These are phyloP conservation scores for Salvator merianae DNA, from an alignment of 2,113 vertebrate genomes.

Conservation along the genomic window DNA sequence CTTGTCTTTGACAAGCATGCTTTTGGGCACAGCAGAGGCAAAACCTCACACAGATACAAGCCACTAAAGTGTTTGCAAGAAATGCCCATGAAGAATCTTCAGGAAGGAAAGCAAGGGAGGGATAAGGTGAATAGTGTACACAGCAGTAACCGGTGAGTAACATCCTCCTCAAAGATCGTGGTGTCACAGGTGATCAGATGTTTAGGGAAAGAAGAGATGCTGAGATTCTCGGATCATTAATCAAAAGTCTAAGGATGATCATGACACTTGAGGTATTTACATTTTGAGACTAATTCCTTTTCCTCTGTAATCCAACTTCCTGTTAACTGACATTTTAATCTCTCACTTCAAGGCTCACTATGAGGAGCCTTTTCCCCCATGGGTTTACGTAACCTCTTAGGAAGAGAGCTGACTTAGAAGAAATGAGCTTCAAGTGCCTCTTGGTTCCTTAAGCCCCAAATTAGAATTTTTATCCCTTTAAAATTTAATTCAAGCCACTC, in stretches of 20 bases:
- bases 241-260: conserved; percentile 27
- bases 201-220: background rate
- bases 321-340: conserved; percentile 62
- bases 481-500: conserved; percentile 40
- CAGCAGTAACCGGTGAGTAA: too few relatives aligned
- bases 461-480: conserved; percentile 51
- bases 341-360: conserved; percentile 39
- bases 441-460: conserved; percentile 43
- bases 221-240: background rate
- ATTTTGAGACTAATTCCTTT: conserved; percentile 55
- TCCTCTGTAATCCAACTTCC: conserved; percentile 63
- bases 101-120: too few relatives aligned
- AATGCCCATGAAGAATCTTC: too few relatives aligned
- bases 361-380: conserved; percentile 32
- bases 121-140: too few relatives aligned
- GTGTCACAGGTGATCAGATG: background rate
- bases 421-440: conserved; percentile 56
- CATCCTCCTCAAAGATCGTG: too few relatives aligned
- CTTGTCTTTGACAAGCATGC: too few relatives aligned
- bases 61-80: too few relatives aligned
- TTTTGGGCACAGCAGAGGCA: too few relatives aligned
- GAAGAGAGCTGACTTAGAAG: conserved; percentile 55
- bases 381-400: conserved; percentile 56
- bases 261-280: conserved; percentile 39
- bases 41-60: too few relatives aligned